These are phyloP conservation scores for Nothoprocta perdicaria DNA, from an alignment of 2,113 vertebrate species.

Conservation along the genomic window DNA sequence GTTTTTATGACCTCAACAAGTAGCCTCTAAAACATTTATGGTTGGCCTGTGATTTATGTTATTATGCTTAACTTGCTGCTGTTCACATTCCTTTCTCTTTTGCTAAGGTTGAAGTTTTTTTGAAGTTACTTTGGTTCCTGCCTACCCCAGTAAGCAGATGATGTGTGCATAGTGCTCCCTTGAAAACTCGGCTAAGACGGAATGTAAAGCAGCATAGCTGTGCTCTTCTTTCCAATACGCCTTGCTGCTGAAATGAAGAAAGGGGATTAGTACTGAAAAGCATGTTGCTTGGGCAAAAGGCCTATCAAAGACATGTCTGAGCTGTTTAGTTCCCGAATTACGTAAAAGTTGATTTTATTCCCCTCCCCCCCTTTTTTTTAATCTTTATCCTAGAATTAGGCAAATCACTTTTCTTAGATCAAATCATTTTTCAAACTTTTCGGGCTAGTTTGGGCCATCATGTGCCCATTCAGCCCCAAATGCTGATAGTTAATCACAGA, in stretches of 20 bases:
- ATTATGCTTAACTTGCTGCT: not conserved
- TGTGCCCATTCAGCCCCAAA: not conserved
- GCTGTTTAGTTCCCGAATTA: not conserved
- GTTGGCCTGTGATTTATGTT: not conserved
- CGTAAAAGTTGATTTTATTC: not conserved
- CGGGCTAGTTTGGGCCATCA: not conserved
- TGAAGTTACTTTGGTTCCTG: not conserved
- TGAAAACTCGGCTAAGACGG: not conserved
- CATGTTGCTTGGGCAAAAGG: too few relatives aligned
- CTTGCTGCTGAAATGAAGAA: not conserved
- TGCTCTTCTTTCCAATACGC: not conserved
- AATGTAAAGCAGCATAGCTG: not conserved
- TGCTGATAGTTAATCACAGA: not conserved
- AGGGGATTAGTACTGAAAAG: not conserved
- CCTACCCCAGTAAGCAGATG: not conserved
- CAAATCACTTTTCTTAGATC: not conserved
- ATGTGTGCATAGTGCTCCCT: too few relatives aligned
- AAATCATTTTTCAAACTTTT: too few relatives aligned
- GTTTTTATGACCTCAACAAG: not conserved
- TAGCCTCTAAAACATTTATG: not conserved
- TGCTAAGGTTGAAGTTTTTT: rapidly evolving
- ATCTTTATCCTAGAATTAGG: not conserved
- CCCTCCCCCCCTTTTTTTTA: too few relatives aligned
- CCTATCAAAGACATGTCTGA: not conserved
- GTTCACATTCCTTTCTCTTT: not conserved